Conservation (phyloP, 2,888 invertebrate genomes). For the Cheilosia pagana region DNA sequence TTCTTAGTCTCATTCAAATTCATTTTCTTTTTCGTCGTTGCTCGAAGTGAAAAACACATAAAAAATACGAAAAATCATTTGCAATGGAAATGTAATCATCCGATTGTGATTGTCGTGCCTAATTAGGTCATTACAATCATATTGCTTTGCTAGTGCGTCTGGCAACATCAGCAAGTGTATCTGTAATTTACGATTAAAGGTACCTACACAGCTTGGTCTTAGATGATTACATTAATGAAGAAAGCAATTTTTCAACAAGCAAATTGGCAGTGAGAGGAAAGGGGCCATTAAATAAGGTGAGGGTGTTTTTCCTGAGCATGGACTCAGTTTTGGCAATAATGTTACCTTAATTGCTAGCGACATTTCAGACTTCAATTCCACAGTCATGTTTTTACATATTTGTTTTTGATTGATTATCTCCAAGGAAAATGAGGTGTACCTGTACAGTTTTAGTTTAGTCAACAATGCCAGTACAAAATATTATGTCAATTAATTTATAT, state of each 20-base stretch:
- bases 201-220: slow-evolving; percentile 11
- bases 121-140: slow-evolving; percentile 45
- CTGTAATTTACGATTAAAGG: slow-evolving; percentile 25
- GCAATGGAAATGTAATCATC: slow-evolving; percentile 56
- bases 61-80: slow-evolving; percentile 31
- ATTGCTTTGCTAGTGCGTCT: background rate
- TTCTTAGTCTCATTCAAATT: slow-evolving; percentile 22
- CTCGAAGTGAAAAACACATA: background rate
- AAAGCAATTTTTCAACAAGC: slow-evolving; percentile 22
- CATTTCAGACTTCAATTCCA: too few relatives aligned
- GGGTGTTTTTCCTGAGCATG: background rate
- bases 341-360: too few relatives aligned
- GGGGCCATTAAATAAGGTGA: background rate
- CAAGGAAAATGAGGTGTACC: too few relatives aligned
- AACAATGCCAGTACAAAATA: too few relatives aligned
- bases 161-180: background rate
- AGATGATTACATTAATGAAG: slow-evolving; percentile 23
- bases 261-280: background rate
- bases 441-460: too few relatives aligned
- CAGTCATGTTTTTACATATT: too few relatives aligned
- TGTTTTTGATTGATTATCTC: too few relatives aligned
- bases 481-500: too few relatives aligned
- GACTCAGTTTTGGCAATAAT: background rate
- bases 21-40: background rate
- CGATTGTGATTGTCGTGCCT: slow-evolving; percentile 42